Evolutionary conservation across 2,888 invertebrate genomes (phyloP), one percentile per base, ranked within the genome.

Genomic region (Bellardia bayeri): DNA sequence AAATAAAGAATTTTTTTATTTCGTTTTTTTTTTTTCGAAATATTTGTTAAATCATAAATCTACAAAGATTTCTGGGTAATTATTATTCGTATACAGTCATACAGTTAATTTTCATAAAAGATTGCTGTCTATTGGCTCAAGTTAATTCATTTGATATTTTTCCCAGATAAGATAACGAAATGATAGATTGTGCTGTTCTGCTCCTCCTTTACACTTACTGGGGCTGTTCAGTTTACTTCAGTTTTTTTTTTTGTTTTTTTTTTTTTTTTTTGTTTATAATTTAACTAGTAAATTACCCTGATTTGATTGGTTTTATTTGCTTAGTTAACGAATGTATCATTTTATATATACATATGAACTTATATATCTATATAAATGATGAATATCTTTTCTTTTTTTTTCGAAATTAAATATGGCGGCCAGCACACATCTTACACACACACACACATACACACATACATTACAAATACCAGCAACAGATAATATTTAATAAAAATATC

Each of bases 261-360:
- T n/a, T n/a, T n/a, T n/a, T n/a, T n/a, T n/a, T 61, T 66, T 71
- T 37, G 13, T 23, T 37, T 54, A 45, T 68, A 45, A 42, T 61
- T 72, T 11, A 74, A 69, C 58, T 64, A 80, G 63, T 75, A 83
- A 87, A 84, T 85, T 81, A 75, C 69, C 30, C 75, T 63, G 80
- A 87, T 84, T 85, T 87, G 87, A 87, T 87, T 87, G 87, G 85
- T 87, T 85, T 87, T 85, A 87, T 87, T 87, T 87, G 79, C 85
- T 87, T 69, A 85, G 82, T 80, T 71, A 78, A 84, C 71, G 66
- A 45, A 71, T 58, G 40, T 81, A 76, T 72, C 63, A 33, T 40
- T 71, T 61, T 80, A 69, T 54, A 74, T 72, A 74, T 13, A 54
- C 64, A 72, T 63, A 74, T n/a, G 54, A 72, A 64, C 71, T 64